phyloP scores from a whole-genome alignment of 1,140 invertebrate genomes.

The Limonius californicus region DNA sequence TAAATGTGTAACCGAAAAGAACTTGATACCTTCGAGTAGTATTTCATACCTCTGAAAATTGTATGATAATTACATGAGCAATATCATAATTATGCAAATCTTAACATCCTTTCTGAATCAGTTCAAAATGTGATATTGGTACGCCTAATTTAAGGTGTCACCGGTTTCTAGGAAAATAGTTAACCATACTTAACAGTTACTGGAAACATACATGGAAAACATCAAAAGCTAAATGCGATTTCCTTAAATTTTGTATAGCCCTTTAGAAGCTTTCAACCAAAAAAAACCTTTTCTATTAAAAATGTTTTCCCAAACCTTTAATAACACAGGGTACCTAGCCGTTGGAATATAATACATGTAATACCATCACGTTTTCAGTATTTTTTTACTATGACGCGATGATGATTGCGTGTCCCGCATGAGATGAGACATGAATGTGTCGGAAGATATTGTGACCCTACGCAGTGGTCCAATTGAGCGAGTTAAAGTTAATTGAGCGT shows the following conservation, averaged over 20 bases:
- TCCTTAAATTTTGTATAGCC: background rate
- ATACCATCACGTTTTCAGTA: slow-evolving; percentile 22
- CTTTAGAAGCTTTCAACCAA: slow-evolving; percentile 5
- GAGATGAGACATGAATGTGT: slow-evolving; percentile 24
- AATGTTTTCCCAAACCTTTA: no score
- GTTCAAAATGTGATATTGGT: no score
- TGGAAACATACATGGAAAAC: no score
- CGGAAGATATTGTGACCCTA: slow-evolving; percentile 42
- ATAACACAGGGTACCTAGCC: no score
- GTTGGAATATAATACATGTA: slow-evolving; percentile 20
- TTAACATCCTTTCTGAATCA: no score
- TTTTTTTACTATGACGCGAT: slow-evolving; percentile 17
- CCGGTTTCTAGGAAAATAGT: no score
- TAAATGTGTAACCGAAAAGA: no score
- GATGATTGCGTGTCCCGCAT: slow-evolving; percentile 42
- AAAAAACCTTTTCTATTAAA: no score
- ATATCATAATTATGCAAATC: background rate
- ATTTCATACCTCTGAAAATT: background rate
- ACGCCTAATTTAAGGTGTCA: no score
- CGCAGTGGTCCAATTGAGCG: slow-evolving; percentile 43
- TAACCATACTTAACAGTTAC: no score
- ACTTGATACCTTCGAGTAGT: no score
- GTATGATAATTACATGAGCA: background rate
- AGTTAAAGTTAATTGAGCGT: slow-evolving; percentile 45
- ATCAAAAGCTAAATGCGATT: background rate